Conservation (phyloP, 2,113 vertebrate species). For the Plectropomus leopardus region DNA sequence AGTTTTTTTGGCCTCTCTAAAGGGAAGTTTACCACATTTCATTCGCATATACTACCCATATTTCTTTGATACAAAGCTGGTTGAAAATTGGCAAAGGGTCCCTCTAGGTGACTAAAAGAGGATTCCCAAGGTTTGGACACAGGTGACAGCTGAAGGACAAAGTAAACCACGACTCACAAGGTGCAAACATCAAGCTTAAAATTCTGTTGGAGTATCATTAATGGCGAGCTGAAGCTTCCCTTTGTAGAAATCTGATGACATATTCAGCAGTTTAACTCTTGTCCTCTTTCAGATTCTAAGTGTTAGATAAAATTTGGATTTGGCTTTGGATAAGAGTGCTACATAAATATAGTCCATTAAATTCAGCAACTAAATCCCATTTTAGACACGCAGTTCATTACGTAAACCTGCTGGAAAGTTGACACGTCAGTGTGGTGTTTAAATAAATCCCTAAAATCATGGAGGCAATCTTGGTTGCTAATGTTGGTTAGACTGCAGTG, state of each 20-base stretch:
- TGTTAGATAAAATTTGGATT: conserved; percentile 36
- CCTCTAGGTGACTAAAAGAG: not conserved
- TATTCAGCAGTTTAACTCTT: conserved; percentile 12
- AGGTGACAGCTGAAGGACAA: not conserved
- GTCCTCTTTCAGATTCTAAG: conserved; percentile 20
- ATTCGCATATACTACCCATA: too few species aligned
- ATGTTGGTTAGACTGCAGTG: not conserved
- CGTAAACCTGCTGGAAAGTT: conserved; percentile 24
- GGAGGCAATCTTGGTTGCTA: not conserved
- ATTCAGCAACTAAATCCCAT: conserved; percentile 30
- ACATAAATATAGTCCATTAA: conserved; percentile 35
- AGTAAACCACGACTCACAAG: not conserved
- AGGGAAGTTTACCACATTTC: too few species aligned
- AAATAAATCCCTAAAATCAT: not conserved
- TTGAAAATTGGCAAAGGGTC: too few species aligned
- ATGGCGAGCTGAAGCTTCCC: not conserved
- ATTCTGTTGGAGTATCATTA: not conserved
- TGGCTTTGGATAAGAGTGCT: conserved; percentile 28
- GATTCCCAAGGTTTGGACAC: not conserved
- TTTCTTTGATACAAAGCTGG: too few species aligned
- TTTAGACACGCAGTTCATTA: conserved; percentile 23
- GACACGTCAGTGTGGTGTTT: not conserved
- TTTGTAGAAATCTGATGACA: conserved; percentile 1
- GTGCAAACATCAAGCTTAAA: too few species aligned
- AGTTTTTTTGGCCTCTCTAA: too few species aligned